Conservation (phyloP, 2,797 vertebrate species). For the Phataginus tricuspis region DNA sequence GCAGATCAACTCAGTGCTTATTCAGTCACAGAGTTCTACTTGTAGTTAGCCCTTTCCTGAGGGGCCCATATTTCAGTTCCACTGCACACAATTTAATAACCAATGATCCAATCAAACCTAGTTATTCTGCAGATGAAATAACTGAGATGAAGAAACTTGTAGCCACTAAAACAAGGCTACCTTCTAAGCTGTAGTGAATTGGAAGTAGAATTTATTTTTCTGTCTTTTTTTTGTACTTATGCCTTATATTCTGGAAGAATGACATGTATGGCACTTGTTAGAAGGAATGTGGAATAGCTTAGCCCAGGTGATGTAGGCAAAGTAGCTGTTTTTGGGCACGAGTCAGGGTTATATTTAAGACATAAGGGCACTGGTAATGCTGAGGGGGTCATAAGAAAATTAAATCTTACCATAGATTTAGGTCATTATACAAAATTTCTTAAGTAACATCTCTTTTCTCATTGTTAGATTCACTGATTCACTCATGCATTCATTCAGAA, state of each 20-base stretch:
- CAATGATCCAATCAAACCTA: neutral
- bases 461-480: neutral
- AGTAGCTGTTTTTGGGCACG: neutral
- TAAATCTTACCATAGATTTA: neutral
- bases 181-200: neutral
- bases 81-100: neutral
- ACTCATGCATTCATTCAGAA: neutral
- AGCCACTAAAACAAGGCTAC: neutral
- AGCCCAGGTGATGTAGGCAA: neutral
- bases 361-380: neutral
- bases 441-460: neutral
- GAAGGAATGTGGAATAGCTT: neutral
- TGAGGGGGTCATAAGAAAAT: neutral
- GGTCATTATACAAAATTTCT: neutral
- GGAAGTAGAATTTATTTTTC: neutral
- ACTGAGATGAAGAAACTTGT: neutral
- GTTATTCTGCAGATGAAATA: neutral
- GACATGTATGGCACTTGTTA: neutral
- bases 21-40: neutral
- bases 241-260: neutral
- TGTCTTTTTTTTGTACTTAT: neutral
- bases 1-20: neutral
- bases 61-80: neutral
- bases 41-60: neutral
- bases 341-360: neutral